Evolutionary conservation across 2,888 invertebrate species (phyloP), one percentile per base, ranked within the genome.

Genomic region (Agrypnus murinus): DNA sequence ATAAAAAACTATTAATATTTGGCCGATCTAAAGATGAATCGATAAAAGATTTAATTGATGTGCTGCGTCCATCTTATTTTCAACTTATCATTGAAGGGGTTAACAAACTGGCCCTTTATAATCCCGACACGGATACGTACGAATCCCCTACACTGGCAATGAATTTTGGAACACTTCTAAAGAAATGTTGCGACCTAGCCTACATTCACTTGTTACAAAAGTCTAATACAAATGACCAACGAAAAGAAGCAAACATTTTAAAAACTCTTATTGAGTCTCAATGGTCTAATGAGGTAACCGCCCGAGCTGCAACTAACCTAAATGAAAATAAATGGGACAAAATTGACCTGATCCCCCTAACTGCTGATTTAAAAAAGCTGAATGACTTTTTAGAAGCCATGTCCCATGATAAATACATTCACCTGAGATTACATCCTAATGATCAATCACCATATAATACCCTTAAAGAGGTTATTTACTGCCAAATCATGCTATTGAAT

Each of bases 271-370:
- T 77, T 10, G 66, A 70, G 65, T 77, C 78, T 8, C 78, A 78
- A 60, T 79, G 78, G 78, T 72, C 74, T 2, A 57, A 77, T 58
- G 77, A 77, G 73, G 64, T 79, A 31, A 77, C 76, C 6, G 74
- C 77, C 8, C 78, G 76, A 71, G 79, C 77, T 40, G 48, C 59
- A 14, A 45, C 74, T 25, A 77, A 77, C 65, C 69, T 78, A 58
- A 75, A 75, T 76, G 53, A 73, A 57, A 77, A 75, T 25, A 74
- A 67, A 73, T 77, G 77, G 76, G 78, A 79, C 45, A 77, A 78
- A 62, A 64, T 75, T n/a, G 75, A 78, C 66, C 45, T 78, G 15
- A 46, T 78, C 12, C 77, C 76, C 1, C 53, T 77, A 1, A 76
- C 75, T 7, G 53, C 59, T 9, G 75, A 78, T 50, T 53, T 78